Evolutionary conservation across 2,113 vertebrate species (phyloP), one percentile per base, ranked within the genome.

Genomic region (Erythrolamprus reginae): DNA sequence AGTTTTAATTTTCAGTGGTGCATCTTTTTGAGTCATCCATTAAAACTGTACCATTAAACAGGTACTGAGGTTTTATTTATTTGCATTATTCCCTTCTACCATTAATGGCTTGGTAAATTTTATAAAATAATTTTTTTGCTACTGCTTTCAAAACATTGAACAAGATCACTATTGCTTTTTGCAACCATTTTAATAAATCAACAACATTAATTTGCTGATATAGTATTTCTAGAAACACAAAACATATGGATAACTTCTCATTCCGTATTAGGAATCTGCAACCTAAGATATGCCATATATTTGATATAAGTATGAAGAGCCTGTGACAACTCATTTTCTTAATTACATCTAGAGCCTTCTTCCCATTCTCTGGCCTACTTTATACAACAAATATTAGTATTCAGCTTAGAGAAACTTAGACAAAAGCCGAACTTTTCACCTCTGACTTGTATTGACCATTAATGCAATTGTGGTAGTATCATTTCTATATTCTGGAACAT

Each of bases 1-100:
- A 90, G 33, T 93, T 96, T 77, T 94, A 89, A 12, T 88, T 94
- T 94, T 91, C 45, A 45, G 17, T 88, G 92, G 45, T 90, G 28
- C 88, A 82, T 45, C 38, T 53, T 90, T 93, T 61, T 89, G 24
- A 92, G 94, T 94, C 93, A 93, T 93, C 61, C 15, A 92, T 87
- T 87, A 21, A 91, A 88, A 77, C 10, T 42, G 51, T 89, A 89
- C 93, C 42, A 21, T 90, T 77, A 88, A 88, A 3, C 45, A 55
- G 38, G 28, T n/a, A 28, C 23, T 93, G n/a, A 26, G 91, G 92
- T 94, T 93, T 93, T 70, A 33, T 91, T 92, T 56, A 90, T 88
- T 89, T 91, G 5, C 88, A 5, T 85, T 89, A 92, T 95, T 92
- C 92, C 94, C 91, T 13, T 24, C 26, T 38, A 33, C 42, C 51